Percentiles rank a stretch among this genome's conserved stretches.
These are phyloP conservation scores for Antennarius maculatus DNA, from an alignment of 2,797 vertebrate genomes.

Conservation along the genomic window DNA sequence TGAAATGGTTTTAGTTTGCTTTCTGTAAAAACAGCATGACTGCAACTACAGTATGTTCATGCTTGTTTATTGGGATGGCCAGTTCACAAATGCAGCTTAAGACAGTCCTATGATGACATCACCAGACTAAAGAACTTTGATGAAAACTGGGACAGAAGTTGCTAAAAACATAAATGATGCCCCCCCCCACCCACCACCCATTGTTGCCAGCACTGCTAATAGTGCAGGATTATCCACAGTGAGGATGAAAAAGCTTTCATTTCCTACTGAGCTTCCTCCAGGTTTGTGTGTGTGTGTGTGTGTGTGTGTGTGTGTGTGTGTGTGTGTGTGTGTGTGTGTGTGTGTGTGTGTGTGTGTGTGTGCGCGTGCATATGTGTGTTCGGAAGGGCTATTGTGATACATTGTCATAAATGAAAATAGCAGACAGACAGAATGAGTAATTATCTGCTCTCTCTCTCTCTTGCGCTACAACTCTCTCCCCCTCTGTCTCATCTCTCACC, in stretches of 20 bases:
- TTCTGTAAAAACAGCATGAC: background rate
- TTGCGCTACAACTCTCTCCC: background rate
- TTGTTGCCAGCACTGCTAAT: slow-evolving; percentile 35
- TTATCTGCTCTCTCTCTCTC: slow-evolving; percentile 26
- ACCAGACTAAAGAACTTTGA: slow-evolving; percentile 3
- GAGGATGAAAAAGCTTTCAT: slow-evolving; percentile 52
- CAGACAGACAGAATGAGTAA: slow-evolving; percentile 45
- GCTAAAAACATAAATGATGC: slow-evolving; percentile 11
- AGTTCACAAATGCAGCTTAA: background rate
- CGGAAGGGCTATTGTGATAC: slow-evolving; percentile 21
- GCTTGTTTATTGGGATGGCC: background rate
- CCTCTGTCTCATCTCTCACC: background rate
- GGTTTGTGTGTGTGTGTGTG: slow-evolving; percentile 9
- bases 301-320: slow-evolving; percentile 4
- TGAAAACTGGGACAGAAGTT: slow-evolving; percentile 27
- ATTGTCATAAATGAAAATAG: slow-evolving; percentile 44
- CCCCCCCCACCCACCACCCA: background rate
- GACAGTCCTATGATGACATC: background rate
- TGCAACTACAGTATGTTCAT: background rate
- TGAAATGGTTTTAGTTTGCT: slow-evolving; percentile 7
- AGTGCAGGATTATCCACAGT: slow-evolving; percentile 49
- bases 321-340: slow-evolving; percentile 5
- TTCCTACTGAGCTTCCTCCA: slow-evolving; percentile 26
- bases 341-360: slow-evolving; percentile 4
- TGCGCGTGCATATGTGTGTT: background rate